phyloP scores from a whole-genome alignment of 2,113 vertebrate genomes.

The Nothoprocta pentlandii region DNA sequence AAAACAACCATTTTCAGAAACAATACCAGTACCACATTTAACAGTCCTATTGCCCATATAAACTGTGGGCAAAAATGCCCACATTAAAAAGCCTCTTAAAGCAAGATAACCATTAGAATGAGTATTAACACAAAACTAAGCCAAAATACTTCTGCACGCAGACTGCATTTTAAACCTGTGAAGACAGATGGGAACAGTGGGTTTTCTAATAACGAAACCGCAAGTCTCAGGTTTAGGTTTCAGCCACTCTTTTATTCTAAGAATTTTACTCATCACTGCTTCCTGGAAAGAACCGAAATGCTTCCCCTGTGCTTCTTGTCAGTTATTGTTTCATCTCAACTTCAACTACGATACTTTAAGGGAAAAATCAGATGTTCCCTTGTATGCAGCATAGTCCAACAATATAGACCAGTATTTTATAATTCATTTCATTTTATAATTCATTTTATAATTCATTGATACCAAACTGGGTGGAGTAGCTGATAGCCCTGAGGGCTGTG shows the following conservation, averaged over 20 bases:
- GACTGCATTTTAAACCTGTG: neutral
- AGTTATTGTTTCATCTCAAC: neutral
- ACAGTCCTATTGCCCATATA: neutral
- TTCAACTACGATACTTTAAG: neutral
- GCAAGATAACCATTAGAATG: neutral
- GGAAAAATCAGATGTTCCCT: neutral
- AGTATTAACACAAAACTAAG: neutral
- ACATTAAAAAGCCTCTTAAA: neutral
- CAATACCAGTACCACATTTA: neutral
- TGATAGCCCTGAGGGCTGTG: too few species aligned
- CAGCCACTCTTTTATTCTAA: neutral
- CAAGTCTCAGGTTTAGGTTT: neutral
- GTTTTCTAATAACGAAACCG: neutral
- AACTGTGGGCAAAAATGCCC: neutral
- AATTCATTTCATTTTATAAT: neutral
- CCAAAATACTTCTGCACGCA: neutral
- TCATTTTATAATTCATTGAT: too few species aligned
- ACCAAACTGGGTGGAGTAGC: too few species aligned
- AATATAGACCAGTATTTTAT: neutral
- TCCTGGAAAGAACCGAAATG: neutral
- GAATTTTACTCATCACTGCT: neutral
- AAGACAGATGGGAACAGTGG: neutral
- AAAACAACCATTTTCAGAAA: neutral
- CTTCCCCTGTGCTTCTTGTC: neutral
- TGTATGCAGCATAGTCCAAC: neutral